These are phyloP conservation scores for Anser cygnoides DNA, from an alignment of 2,113 vertebrate species.

Conservation along the genomic window DNA sequence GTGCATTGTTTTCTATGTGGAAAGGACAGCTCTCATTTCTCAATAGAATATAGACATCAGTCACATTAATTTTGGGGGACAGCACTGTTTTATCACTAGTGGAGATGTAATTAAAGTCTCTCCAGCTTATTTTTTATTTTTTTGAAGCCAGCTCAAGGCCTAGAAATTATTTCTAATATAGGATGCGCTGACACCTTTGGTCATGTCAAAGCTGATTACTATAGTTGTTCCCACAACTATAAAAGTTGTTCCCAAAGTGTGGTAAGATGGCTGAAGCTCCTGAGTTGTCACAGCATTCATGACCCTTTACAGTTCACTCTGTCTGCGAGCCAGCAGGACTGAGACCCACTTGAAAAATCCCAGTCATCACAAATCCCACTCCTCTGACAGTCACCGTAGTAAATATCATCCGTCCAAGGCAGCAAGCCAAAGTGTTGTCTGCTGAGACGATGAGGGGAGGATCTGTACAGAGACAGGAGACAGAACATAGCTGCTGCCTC, in stretches of 20 bases:
- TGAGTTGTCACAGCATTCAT: not conserved
- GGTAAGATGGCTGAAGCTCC: not conserved
- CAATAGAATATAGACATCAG: not conserved
- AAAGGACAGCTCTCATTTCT: not conserved
- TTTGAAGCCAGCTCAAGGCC: not conserved
- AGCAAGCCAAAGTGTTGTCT: not conserved
- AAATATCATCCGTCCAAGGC: not conserved
- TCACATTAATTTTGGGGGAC: not conserved
- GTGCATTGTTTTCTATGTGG: slow-evolving; percentile 47
- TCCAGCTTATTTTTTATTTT: slow-evolving; percentile 9
- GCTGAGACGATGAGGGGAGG: not conserved
- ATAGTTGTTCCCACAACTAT: not conserved
- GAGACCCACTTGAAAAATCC: not conserved
- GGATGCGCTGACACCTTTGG: not conserved
- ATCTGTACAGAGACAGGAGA: not conserved
- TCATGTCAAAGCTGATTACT: not conserved
- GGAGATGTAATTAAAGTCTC: not conserved
- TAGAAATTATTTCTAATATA: slow-evolving; percentile 20
- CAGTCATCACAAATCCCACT: not conserved
- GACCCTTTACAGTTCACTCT: not conserved
- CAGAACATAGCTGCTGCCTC: not conserved
- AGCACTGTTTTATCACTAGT: not conserved
- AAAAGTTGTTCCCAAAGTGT: not conserved
- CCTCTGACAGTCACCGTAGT: not conserved
- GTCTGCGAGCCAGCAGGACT: not conserved